These are phyloP conservation scores for Meta bourneti DNA, from an alignment of 2,888 invertebrate species.

Conservation along the genomic window DNA sequence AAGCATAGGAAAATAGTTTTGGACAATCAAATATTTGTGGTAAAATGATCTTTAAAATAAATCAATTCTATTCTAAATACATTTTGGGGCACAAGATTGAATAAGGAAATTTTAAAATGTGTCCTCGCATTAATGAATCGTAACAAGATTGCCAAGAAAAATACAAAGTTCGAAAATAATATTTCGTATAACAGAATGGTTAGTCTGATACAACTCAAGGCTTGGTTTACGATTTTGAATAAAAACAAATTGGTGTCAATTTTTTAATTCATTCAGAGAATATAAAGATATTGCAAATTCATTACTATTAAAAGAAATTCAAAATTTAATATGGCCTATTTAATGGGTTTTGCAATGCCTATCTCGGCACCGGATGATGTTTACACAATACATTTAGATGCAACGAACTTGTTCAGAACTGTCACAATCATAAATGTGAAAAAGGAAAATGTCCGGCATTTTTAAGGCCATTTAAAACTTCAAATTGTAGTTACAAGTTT, in stretches of 20 bases:
- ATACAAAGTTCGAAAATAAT: background rate
- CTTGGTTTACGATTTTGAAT: background rate
- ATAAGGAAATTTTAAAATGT: background rate
- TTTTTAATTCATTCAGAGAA: background rate
- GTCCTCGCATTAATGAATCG: background rate
- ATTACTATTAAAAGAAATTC: background rate
- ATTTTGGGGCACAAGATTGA: background rate
- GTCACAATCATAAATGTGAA: conserved; percentile 59
- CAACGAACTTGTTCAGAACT: conserved; percentile 30
- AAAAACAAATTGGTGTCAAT: background rate
- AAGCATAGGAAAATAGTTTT: background rate
- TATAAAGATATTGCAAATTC: background rate
- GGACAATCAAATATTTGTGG: background rate
- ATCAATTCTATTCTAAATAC: conserved; percentile 1
- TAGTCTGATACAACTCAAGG: background rate
- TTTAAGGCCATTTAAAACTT: conserved; percentile 74
- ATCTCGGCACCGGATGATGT: conserved; percentile 29
- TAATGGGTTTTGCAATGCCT: conserved; percentile 21
- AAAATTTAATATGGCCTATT: background rate
- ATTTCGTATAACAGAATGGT: background rate
- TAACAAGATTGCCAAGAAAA: background rate
- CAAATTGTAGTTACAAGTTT: conserved; percentile 45
- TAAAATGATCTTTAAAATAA: conserved; percentile 1
- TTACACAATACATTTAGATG: conserved; percentile 10
- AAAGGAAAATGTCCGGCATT: conserved; percentile 44